phyloP scores from a whole-genome alignment of 2,888 invertebrate genomes.

The Eilema griseolum region DNA sequence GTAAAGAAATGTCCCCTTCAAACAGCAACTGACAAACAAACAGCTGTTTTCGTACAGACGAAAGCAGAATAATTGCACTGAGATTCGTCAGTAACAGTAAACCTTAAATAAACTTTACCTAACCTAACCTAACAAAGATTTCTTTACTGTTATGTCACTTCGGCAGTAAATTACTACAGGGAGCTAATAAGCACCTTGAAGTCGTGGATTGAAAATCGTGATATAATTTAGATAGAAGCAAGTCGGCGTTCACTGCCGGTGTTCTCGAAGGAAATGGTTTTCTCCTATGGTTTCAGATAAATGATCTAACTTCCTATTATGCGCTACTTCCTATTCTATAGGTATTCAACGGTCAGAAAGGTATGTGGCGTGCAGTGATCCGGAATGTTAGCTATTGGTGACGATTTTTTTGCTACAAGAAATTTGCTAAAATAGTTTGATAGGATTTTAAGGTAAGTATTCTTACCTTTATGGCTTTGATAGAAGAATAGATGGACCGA shows the following conservation, averaged over 20 bases:
- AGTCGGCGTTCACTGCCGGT: constrained; percentile 6
- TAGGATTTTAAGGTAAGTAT: too few relatives aligned
- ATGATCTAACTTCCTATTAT: constrained; percentile 20
- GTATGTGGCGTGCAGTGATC: background rate
- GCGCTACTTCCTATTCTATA: background rate
- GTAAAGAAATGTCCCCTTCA: too few relatives aligned
- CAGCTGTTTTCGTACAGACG: too few relatives aligned
- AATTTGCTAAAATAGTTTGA: background rate
- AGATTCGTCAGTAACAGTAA: too few relatives aligned
- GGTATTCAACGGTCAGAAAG: background rate
- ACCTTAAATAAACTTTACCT: too few relatives aligned
- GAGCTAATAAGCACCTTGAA: background rate
- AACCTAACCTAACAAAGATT: too few relatives aligned
- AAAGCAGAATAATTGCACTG: too few relatives aligned
- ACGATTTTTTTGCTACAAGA: background rate
- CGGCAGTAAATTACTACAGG: background rate
- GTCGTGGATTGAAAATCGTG: background rate
- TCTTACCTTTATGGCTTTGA: too few relatives aligned
- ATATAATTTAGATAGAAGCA: constrained; percentile 9
- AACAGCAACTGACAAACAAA: too few relatives aligned
- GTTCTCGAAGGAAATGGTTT: constrained; percentile 10
- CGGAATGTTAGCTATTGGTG: background rate
- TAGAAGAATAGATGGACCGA: too few relatives aligned
- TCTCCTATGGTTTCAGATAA: background rate
- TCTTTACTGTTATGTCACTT: background rate